phyloP scores from a whole-genome alignment of 2,888 invertebrate genomes.

The Brachycybe producta region DNA sequence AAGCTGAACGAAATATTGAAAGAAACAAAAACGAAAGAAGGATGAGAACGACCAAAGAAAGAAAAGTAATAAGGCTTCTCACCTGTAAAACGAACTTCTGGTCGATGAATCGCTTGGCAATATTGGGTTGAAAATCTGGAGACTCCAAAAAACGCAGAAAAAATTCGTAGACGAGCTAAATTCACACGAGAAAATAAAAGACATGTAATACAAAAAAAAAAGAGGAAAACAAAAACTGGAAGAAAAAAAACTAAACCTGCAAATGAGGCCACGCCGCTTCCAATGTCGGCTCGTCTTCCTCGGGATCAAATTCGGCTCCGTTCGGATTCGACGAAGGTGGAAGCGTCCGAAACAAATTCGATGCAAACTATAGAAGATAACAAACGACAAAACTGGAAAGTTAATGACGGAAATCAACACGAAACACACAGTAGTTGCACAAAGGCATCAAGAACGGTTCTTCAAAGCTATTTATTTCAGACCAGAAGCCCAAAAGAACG shows the following conservation, averaged over 20 bases:
- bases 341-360: conserved; percentile 93
- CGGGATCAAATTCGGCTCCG: conserved; percentile 99
- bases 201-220: neutral
- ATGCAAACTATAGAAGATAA: conserved; percentile 49
- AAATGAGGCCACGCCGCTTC: conserved; percentile 99
- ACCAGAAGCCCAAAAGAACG: no score
- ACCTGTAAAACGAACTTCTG: conserved; percentile 97
- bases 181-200: conserved; percentile 9
- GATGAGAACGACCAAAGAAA: no score
- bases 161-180: conserved; percentile 89
- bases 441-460: no score
- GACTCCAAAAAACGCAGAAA: conserved; percentile 97
- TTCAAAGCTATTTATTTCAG: no score
- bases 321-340: conserved; percentile 76
- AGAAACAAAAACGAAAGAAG: no score
- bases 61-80: no score
- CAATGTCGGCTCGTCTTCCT: conserved; percentile 98
- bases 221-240: no score
- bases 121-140: conserved; percentile 92
- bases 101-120: conserved; percentile 89
- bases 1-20: conserved; percentile 66
- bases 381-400: no score
- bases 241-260: conserved; percentile 43
- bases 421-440: no score
- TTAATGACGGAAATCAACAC: no score